Evolutionary conservation across 2,113 vertebrate genomes (phyloP).

Genomic region (Catharus bicknelli): DNA sequence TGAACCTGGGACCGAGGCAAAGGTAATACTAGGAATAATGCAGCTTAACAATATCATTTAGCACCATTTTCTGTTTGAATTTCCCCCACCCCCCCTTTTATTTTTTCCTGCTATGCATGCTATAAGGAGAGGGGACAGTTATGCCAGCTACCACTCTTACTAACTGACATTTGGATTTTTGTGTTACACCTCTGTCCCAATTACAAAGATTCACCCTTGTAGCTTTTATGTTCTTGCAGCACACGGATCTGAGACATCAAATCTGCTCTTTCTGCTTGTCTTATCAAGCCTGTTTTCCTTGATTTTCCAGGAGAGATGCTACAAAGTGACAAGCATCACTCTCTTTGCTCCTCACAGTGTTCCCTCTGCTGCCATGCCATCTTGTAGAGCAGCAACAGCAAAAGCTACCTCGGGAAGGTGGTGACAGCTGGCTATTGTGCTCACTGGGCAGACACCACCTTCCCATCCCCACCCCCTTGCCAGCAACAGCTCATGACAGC

Average conservation of each 20-base stretch:
- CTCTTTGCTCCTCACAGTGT: fast-evolving
- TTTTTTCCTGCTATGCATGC: not conserved
- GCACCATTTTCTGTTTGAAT: not conserved
- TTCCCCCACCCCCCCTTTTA: not conserved
- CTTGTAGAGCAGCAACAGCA: not conserved
- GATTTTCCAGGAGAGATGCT: not conserved
- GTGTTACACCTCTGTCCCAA: not conserved
- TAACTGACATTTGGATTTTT: not conserved
- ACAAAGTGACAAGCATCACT: fast-evolving
- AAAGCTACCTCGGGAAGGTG: not conserved
- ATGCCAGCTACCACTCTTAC: not conserved
- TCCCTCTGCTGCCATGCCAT: fast-evolving
- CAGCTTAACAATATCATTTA: not conserved
- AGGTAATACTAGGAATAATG: not conserved
- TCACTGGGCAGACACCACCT: not conserved
- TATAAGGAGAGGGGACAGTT: not conserved
- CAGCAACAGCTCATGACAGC: constrained; percentile 12
- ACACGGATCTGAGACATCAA: not conserved
- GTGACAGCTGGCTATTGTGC: not conserved
- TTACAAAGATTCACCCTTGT: not conserved
- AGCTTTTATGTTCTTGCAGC: not conserved
- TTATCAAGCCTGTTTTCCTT: not conserved
- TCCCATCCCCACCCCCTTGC: not conserved
- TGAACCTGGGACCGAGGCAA: not conserved
- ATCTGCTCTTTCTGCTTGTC: not conserved